These are phyloP conservation scores for Siniperca undulata DNA, from an alignment of 2,797 vertebrate genomes.

Conservation along the genomic window DNA sequence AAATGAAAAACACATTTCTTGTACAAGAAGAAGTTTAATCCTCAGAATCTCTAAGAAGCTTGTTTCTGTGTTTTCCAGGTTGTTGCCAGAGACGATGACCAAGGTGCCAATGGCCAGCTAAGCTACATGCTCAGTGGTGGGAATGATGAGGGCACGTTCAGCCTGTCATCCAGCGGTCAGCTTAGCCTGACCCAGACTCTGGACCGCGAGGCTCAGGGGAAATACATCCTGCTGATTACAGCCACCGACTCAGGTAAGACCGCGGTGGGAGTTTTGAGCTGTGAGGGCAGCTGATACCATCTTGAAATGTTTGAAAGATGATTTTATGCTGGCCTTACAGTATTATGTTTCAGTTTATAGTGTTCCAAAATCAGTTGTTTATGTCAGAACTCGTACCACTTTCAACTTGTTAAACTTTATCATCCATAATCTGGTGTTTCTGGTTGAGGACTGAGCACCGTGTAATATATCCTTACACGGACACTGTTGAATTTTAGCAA, in stretches of 20 bases:
- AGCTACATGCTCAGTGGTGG: conserved; percentile 90
- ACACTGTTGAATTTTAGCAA: conserved; percentile 44
- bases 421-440: conserved; percentile 43
- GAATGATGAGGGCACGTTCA: conserved; percentile 91
- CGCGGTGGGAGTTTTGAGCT: background rate
- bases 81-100: conserved; percentile 94
- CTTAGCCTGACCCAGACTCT: conserved; percentile 89
- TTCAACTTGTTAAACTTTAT: conserved; percentile 44
- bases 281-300: background rate
- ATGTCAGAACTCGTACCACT: conserved; percentile 40
- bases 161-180: conserved; percentile 90
- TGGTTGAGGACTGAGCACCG: conserved; percentile 23
- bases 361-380: conserved; percentile 46
- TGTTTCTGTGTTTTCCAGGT: conserved; percentile 84
- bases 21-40: background rate
- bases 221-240: conserved; percentile 89
- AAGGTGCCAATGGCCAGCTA: conserved; percentile 91
- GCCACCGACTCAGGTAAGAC: conserved; percentile 92
- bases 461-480: conserved; percentile 30
- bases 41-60: conserved; percentile 3
- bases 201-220: conserved; percentile 90
- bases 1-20: conserved; percentile 38
- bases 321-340: conserved; percentile 7
- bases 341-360: conserved; percentile 20
- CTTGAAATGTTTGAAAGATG: conserved; percentile 33